Evolutionary conservation across 2,888 invertebrate species (phyloP).

Genomic region (Mystacides longicornis): DNA sequence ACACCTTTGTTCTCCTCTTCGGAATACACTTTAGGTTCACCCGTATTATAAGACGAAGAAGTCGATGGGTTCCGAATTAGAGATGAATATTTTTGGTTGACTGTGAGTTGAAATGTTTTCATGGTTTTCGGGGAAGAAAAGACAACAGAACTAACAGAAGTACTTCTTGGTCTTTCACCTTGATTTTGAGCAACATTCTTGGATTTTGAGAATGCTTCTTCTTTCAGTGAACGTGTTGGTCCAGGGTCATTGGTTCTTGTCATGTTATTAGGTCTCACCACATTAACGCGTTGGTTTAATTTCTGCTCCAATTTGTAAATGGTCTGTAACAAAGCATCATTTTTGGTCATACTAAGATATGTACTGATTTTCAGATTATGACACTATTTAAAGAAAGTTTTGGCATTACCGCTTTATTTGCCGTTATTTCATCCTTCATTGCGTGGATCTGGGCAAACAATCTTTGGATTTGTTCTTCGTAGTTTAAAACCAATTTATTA

Average conservation of each 20-base stretch:
- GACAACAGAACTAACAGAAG: no score
- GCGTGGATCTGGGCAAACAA: conserved; percentile 36
- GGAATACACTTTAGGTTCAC: no score
- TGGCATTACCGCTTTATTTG: no score
- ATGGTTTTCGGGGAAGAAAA: no score
- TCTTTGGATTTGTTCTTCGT: conserved; percentile 44
- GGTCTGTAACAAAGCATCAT: conserved; percentile 31
- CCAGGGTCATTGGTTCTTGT: neutral
- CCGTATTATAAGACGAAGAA: no score
- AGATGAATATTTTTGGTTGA: no score
- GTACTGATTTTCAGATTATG: neutral
- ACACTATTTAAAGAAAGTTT: conserved; percentile 30
- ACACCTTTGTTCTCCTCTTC: neutral
- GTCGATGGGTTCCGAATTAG: no score
- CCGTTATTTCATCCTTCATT: conserved; percentile 40
- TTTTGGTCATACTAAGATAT: neutral
- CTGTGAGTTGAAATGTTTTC: no score
- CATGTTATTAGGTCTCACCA: conserved; percentile 8
- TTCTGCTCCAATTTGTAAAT: conserved; percentile 44
- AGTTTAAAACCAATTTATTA: conserved; percentile 40
- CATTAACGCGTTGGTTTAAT: conserved; percentile 26
- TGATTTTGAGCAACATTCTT: no score
- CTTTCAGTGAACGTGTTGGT: no score
- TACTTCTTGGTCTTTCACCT: no score
- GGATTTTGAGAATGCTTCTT: no score